Percentiles rank a stretch among this genome's conserved stretches.
phyloP scores from a whole-genome alignment of 2,888 invertebrate genomes.

The Mycalesis mineus region DNA sequence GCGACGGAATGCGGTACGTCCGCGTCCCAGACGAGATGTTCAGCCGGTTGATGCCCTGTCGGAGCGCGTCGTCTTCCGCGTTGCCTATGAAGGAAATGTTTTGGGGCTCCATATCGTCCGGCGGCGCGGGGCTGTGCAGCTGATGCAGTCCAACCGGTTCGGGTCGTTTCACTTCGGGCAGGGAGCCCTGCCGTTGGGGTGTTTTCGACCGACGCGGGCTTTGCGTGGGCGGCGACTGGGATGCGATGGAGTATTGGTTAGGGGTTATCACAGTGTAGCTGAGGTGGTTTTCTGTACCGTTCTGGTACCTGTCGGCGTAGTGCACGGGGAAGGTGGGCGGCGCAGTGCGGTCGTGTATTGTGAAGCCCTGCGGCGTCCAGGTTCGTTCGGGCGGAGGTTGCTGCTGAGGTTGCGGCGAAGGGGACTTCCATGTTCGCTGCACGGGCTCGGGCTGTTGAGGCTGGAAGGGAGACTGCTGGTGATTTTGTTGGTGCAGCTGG shows the following conservation, averaged over 20 bases:
- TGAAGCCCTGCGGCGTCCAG: slow-evolving; percentile 79
- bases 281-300: slow-evolving; percentile 80
- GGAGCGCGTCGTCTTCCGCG: slow-evolving; percentile 76
- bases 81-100: slow-evolving; percentile 94
- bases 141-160: slow-evolving; percentile 72
- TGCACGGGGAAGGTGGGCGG: slow-evolving; percentile 57
- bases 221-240: slow-evolving; percentile 74
- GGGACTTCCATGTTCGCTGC: slow-evolving; percentile 65
- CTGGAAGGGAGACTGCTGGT: slow-evolving; percentile 39
- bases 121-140: slow-evolving; percentile 75
- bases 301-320: slow-evolving; percentile 78
- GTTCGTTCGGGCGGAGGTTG: slow-evolving; percentile 48
- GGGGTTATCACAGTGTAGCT: slow-evolving; percentile 79
- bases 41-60: slow-evolving; percentile 84
- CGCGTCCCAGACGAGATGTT: slow-evolving; percentile 92
- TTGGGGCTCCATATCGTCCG: slow-evolving; percentile 94
- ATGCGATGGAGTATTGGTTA: slow-evolving; percentile 68
- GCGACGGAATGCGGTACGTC: slow-evolving; percentile 93
- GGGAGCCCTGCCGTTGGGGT: slow-evolving; percentile 78
- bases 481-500: slow-evolving; percentile 59
- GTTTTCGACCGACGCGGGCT: slow-evolving; percentile 81
- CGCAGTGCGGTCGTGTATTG: slow-evolving; percentile 79
- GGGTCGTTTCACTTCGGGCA: slow-evolving; percentile 35
- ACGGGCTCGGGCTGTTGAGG: slow-evolving; percentile 47
- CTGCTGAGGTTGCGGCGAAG: slow-evolving; percentile 42